phyloP scores from a whole-genome alignment of 2,888 invertebrate genomes.

The Sturmia bella region DNA sequence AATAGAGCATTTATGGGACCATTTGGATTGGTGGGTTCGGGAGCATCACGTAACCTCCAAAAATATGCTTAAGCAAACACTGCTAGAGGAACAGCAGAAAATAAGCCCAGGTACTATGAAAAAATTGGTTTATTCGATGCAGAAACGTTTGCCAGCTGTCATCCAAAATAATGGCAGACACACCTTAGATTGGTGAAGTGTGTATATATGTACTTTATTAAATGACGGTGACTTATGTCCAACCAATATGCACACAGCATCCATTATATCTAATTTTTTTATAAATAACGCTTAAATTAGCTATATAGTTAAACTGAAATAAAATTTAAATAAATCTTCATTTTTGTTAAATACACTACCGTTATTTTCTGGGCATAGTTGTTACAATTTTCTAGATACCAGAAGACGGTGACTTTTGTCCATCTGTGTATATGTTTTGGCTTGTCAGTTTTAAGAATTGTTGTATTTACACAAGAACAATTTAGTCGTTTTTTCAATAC shows the following conservation, averaged over 20 bases:
- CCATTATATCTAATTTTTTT: not conserved
- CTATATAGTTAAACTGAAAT: not conserved
- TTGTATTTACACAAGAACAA: no score
- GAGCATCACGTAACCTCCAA: no score
- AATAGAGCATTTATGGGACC: no score
- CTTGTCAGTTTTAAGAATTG: no score
- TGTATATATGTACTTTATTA: no score
- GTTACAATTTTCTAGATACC: slow-evolving; percentile 1
- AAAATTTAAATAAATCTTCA: no score
- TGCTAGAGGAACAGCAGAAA: no score
- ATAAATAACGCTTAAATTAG: not conserved
- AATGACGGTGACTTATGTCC: slow-evolving; percentile 4
- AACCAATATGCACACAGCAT: not conserved
- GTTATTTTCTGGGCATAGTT: slow-evolving; percentile 5
- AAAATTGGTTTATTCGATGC: slow-evolving; percentile 5
- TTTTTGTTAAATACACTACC: no score
- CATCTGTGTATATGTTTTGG: slow-evolving; percentile 1
- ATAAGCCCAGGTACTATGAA: no score
- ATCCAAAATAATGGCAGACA: slow-evolving; percentile 19
- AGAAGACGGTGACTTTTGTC: slow-evolving; percentile 5
- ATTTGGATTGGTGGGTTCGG: no score
- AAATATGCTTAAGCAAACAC: no score
- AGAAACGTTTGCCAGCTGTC: slow-evolving; percentile 22
- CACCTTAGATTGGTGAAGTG: not conserved
- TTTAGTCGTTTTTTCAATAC: no score